These are phyloP conservation scores for Syngnathoides biaculeatus DNA, from an alignment of 2,113 vertebrate genomes.

Conservation along the genomic window DNA sequence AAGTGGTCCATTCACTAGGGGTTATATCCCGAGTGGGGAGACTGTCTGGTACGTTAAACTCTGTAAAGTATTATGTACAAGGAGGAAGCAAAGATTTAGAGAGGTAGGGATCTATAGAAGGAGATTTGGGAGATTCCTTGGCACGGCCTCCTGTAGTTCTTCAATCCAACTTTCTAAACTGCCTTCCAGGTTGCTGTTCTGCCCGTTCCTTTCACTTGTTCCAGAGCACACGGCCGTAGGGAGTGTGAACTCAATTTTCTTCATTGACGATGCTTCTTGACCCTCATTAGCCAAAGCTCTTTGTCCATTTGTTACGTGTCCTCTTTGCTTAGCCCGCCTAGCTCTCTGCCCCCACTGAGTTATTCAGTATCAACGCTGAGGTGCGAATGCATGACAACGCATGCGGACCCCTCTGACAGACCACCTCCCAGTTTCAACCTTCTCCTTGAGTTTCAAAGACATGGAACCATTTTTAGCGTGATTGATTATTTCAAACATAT, in stretches of 20 bases:
- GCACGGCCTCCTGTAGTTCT: background rate
- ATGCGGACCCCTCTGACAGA: background rate
- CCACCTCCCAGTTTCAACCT: background rate
- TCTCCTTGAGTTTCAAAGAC: background rate
- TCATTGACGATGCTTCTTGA: constrained; percentile 31
- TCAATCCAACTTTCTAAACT: background rate
- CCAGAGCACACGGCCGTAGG: background rate
- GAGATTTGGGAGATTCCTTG: background rate
- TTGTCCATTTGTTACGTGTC: constrained; percentile 11
- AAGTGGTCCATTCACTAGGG: no score
- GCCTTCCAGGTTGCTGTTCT: background rate
- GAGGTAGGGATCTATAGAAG: no score
- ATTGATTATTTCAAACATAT: background rate
- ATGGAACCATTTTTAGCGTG: background rate
- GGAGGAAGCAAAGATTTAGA: no score
- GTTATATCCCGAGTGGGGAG: background rate
- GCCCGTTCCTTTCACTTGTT: background rate
- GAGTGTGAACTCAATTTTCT: constrained; percentile 19
- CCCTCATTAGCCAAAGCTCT: constrained; percentile 40
- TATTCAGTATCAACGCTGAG: constrained; percentile 34
- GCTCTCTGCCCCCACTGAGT: constrained; percentile 12
- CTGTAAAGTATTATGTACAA: background rate
- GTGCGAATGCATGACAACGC: constrained; percentile 23
- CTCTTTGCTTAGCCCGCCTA: constrained; percentile 27
- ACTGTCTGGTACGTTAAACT: background rate